Conservation (phyloP, 1,140 invertebrate genomes). For the Cylas formicarius region DNA sequence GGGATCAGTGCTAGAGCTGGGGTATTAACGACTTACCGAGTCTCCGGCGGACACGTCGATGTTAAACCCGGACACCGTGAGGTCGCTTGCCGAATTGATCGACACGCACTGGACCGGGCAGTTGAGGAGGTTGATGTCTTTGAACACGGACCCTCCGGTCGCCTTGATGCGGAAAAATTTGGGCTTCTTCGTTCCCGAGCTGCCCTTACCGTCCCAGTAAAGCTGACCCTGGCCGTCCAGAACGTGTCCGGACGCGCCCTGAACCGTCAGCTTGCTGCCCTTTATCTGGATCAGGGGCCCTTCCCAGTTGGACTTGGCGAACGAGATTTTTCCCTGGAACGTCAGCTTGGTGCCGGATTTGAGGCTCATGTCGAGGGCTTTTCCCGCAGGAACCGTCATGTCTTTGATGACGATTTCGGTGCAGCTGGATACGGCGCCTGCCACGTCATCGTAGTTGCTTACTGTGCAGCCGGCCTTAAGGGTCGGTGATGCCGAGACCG, state of each 20-base stretch:
- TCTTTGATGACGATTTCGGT: constrained; percentile 5
- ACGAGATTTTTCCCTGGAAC: constrained; percentile 9
- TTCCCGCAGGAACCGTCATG: constrained; percentile 10
- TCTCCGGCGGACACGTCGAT: constrained; percentile 23
- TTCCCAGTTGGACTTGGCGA: constrained; percentile 1
- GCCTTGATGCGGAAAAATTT: constrained; percentile 22
- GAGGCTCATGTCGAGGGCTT: neutral
- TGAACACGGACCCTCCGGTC: constrained; percentile 15
- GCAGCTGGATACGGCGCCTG: neutral
- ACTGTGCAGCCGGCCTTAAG: constrained; percentile 10
- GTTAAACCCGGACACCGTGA: constrained; percentile 10
- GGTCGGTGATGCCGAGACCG: no score
- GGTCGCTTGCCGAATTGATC: constrained; percentile 8
- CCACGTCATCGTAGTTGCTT: neutral
- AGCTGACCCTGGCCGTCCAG: constrained; percentile 9
- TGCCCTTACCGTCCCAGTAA: constrained; percentile 22
- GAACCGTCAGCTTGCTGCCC: constrained; percentile 6
- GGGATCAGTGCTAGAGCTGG: no score
- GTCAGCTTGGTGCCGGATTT: constrained; percentile 6
- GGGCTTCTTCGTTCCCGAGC: constrained; percentile 16
- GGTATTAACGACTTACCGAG: constrained; percentile 13
- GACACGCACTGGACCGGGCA: constrained; percentile 19
- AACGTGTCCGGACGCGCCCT: constrained; percentile 3
- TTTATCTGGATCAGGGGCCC: constrained; percentile 8
- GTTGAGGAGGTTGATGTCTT: constrained; percentile 18